phyloP scores from a whole-genome alignment of 2,797 vertebrate species.

The Phoebastria nigripes region DNA sequence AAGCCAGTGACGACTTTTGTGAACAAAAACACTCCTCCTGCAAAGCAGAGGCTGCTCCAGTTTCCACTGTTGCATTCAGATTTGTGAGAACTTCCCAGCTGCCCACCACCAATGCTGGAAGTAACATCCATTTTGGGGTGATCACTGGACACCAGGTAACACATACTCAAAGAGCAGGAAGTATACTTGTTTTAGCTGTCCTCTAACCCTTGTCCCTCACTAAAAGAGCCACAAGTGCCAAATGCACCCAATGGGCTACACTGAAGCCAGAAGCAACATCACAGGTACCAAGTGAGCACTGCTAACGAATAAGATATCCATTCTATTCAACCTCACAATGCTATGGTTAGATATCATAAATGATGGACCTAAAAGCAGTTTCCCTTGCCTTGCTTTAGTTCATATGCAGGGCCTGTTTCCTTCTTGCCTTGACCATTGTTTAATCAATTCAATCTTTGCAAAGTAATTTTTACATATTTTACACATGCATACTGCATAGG shows the following conservation, averaged over 20 bases:
- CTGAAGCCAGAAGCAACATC: background rate
- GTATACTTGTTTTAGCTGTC: background rate
- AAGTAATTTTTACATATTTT: background rate
- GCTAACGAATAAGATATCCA: background rate
- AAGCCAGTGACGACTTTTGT: background rate
- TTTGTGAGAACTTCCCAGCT: background rate
- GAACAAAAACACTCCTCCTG: background rate
- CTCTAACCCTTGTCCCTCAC: background rate
- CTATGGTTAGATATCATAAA: background rate
- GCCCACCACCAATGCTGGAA: background rate
- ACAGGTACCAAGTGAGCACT: background rate
- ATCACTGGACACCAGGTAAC: background rate
- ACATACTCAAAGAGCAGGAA: background rate
- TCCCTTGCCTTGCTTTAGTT: background rate
- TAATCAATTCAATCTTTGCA: background rate
- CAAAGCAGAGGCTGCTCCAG: background rate
- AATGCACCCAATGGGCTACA: background rate
- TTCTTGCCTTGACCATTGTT: background rate
- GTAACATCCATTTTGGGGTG: background rate
- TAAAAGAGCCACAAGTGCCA: background rate
- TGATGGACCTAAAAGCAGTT: background rate
- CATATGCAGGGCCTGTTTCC: background rate
- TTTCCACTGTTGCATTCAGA: background rate
- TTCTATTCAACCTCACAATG: background rate
- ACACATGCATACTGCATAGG: background rate